A percentile compares a stretch with the other conserved stretches of the same genome.
Conservation (phyloP, 2,113 vertebrate species). For the Phoxinus phoxinus region DNA sequence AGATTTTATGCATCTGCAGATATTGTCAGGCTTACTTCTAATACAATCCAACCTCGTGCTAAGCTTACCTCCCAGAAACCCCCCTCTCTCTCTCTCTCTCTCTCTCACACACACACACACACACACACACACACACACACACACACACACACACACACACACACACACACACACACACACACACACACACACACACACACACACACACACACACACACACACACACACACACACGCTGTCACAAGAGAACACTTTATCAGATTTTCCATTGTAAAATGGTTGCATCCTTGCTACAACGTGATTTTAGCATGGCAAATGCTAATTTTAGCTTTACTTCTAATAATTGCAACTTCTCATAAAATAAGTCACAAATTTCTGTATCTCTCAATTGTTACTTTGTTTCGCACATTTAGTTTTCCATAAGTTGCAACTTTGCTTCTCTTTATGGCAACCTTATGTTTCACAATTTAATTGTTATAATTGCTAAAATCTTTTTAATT, state of each 20-base stretch:
- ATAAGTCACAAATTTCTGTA: background rate
- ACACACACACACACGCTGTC: conserved; percentile 10
- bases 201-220: background rate
- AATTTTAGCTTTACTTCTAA: background rate
- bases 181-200: background rate
- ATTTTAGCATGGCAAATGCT: background rate
- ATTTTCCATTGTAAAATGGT: conserved; percentile 11
- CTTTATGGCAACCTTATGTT: background rate
- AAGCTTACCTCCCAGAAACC: background rate
- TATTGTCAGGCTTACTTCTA: background rate
- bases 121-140: background rate
- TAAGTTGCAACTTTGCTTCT: background rate
- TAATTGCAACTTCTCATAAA: background rate
- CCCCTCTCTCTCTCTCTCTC: too few species aligned
- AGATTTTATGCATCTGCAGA: conserved; percentile 34
- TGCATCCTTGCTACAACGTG: background rate
- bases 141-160: background rate
- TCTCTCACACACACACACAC: background rate
- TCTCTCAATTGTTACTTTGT: background rate
- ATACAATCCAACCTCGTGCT: conserved; percentile 48
- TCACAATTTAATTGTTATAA: too few species aligned
- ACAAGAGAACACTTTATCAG: background rate
- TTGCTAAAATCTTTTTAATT: background rate
- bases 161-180: too few species aligned
- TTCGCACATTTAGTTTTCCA: too few species aligned